A percentile compares a stretch with the other conserved stretches of the same genome.
phyloP scores from a whole-genome alignment of 53 echinoderm and acorn worm species.

The Temnopleurus reevesii region DNA sequence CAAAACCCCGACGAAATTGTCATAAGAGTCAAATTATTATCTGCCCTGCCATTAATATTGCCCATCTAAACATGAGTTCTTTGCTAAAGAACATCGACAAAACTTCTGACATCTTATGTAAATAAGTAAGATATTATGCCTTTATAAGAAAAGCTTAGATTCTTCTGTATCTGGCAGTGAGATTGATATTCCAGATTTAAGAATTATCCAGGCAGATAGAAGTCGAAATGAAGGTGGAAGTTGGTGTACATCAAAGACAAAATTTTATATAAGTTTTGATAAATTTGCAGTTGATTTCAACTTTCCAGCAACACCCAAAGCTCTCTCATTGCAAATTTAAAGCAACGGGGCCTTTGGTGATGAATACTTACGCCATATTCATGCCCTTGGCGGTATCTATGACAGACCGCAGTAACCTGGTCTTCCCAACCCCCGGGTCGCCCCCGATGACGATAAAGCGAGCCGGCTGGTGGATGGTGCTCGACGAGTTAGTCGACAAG shows the following conservation, averaged over 20 bases:
- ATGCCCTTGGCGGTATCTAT: constrained; percentile 72
- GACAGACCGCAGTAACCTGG: constrained; percentile 75
- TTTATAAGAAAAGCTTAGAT: background rate
- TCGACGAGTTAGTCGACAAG: background rate
- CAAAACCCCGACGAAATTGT: background rate
- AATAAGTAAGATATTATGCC: too few species aligned
- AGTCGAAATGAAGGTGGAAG: background rate
- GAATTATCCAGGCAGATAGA: background rate
- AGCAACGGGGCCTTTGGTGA: too few species aligned
- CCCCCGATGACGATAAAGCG: constrained; percentile 81
- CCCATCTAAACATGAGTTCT: background rate
- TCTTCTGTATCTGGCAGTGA: background rate
- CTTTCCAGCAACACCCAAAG: too few species aligned
- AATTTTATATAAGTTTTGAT: background rate
- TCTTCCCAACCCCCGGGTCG: constrained; percentile 93
- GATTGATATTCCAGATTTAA: background rate
- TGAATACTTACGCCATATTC: constrained; percentile 56
- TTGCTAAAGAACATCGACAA: background rate
- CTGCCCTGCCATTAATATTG: background rate
- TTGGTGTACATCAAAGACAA: background rate
- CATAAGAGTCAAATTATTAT: background rate
- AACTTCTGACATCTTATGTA: background rate
- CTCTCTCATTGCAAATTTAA: too few species aligned
- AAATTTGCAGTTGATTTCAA: too few species aligned
- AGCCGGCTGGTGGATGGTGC: constrained; percentile 43